Percentiles rank a stretch among this genome's conserved stretches.
phyloP scores from a whole-genome alignment of 1,140 invertebrate genomes.

The Sarcophaga bullata region DNA sequence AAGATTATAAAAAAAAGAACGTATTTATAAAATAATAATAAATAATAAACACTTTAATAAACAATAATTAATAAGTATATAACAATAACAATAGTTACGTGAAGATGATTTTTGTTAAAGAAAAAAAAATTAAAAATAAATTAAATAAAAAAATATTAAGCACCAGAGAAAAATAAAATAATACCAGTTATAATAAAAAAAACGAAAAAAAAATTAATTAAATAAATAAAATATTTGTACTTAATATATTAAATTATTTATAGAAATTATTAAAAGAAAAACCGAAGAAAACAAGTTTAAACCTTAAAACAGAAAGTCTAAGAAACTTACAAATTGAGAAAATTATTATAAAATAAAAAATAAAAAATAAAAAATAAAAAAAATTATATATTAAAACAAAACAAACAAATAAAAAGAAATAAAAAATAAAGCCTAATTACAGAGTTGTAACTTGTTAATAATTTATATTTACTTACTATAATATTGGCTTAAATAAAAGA shows the following conservation, averaged over 20 bases:
- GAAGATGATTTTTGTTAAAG: conserved; percentile 24
- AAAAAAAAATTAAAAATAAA: conserved; percentile 10
- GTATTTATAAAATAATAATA: too few species aligned
- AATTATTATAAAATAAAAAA: conserved; percentile 22
- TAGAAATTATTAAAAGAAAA: conserved; percentile 38
- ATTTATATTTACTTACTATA: not conserved
- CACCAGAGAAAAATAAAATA: not conserved
- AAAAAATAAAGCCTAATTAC: conserved; percentile 40
- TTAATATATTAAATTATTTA: conserved; percentile 41
- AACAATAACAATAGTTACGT: not conserved
- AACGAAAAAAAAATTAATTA: conserved; percentile 13
- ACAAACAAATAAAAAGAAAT: not conserved
- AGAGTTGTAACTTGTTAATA: not conserved
- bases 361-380: not conserved
- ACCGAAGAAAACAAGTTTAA: conserved; percentile 24
- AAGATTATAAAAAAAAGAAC: not conserved
- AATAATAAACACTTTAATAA: not conserved
- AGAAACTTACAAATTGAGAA: conserved; percentile 6
- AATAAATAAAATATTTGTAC: conserved; percentile 37
- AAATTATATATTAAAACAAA: not conserved
- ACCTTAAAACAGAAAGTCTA: not conserved
- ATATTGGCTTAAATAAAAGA: not conserved
- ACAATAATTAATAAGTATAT: not conserved
- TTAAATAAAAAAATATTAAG: conserved; percentile 30
- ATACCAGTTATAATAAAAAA: not conserved